Percentiles rank a stretch among this genome's conserved stretches.
These are phyloP conservation scores for Pristionchus entomophagus DNA, from an alignment of 2,888 invertebrate genomes.

Conservation along the genomic window DNA sequence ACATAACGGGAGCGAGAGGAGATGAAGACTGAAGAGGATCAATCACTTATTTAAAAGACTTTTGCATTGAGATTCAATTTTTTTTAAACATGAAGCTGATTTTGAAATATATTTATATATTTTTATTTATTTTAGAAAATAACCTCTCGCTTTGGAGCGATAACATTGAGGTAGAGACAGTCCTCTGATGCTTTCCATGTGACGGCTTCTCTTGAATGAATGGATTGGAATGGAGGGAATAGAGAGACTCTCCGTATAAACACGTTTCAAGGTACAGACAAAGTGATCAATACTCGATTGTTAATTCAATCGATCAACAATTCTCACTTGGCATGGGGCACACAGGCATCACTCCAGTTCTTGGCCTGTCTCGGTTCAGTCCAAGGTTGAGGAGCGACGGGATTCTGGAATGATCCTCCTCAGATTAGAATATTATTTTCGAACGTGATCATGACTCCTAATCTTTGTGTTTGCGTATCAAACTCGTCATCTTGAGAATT, in stretches of 20 bases:
- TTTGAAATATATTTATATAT: not conserved
- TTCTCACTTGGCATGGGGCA: conserved; percentile 56
- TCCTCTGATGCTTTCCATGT: conserved; percentile 76
- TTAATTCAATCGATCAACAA: not conserved
- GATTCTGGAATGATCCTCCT: conserved; percentile 59
- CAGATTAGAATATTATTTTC: not conserved
- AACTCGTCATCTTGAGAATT: not conserved
- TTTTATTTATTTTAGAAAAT: not conserved
- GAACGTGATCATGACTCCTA: not conserved
- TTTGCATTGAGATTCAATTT: not conserved
- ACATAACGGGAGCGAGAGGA: conserved; percentile 86
- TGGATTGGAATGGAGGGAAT: not conserved
- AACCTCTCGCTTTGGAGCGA: conserved; percentile 58
- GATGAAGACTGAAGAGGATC: not conserved
- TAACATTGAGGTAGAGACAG: conserved; percentile 70
- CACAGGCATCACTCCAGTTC: conserved; percentile 59
- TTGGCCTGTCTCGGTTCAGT: conserved; percentile 64
- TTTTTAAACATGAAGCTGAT: not conserved
- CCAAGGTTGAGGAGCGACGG: conserved; percentile 63
- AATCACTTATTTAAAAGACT: too few relatives aligned
- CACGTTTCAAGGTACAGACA: too few relatives aligned
- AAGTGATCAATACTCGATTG: too few relatives aligned
- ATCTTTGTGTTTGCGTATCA: not conserved
- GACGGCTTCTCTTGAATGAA: conserved; percentile 82
- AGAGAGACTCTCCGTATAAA: not conserved